These are phyloP conservation scores for Drosophila anceps DNA, from an alignment of 2,888 invertebrate species.

Conservation along the genomic window DNA sequence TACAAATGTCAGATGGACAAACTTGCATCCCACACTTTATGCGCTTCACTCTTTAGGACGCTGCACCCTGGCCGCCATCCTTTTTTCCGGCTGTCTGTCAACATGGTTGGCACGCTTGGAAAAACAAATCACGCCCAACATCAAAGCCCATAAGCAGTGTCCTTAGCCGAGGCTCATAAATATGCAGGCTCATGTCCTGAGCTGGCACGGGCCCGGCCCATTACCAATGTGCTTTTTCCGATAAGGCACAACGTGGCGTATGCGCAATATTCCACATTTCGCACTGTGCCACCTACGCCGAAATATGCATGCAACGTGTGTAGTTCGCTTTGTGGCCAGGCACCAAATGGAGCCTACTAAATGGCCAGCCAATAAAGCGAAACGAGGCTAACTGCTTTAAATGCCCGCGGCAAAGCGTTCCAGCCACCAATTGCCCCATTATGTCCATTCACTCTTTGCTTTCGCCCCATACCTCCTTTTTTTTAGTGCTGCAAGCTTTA, in stretches of 20 bases:
- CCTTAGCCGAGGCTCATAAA: constrained; percentile 65
- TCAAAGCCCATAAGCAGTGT: constrained; percentile 59
- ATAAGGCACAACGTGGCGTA: constrained; percentile 60
- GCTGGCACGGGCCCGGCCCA: neutral
- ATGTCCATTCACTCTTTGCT: neutral
- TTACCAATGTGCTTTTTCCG: constrained; percentile 44
- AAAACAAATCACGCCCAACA: constrained; percentile 49
- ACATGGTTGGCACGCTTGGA: constrained; percentile 32
- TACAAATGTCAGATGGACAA: neutral
- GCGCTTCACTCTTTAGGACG: neutral
- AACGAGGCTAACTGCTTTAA: constrained; percentile 60
- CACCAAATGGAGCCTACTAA: constrained; percentile 22
- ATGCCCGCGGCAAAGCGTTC: constrained; percentile 39
- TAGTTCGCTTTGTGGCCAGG: constrained; percentile 17
- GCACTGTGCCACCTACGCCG: constrained; percentile 30
- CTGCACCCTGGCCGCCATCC: neutral
- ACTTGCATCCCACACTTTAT: constrained; percentile 3
- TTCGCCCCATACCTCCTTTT: neutral
- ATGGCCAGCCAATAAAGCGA: constrained; percentile 52
- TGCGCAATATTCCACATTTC: constrained; percentile 58
- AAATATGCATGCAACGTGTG: constrained; percentile 39
- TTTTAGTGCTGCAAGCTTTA: constrained; percentile 48
- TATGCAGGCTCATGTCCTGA: constrained; percentile 65
- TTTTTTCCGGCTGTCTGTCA: constrained; percentile 28
- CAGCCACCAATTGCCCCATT: constrained; percentile 24